Conservation (phyloP, 2,888 invertebrate genomes). For the Chymomyza procnemis region DNA sequence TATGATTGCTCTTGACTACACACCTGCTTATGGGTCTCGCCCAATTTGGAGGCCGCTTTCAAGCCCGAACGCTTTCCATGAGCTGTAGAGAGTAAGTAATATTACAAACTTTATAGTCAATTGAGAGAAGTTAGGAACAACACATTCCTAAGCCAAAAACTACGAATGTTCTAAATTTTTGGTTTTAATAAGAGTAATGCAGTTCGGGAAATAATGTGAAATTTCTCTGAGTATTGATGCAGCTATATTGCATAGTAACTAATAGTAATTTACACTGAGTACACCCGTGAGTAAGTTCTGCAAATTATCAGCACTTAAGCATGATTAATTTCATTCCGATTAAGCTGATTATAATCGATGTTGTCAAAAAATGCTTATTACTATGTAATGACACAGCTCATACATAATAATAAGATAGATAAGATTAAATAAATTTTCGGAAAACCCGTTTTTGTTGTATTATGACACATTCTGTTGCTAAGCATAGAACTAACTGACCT, state of each 20-base stretch:
- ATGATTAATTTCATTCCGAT: background rate
- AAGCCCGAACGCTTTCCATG: slow-evolving; percentile 73
- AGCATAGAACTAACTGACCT: no score
- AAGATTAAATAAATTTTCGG: background rate
- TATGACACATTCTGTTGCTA: no score
- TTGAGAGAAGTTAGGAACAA: no score
- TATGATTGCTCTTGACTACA: no score
- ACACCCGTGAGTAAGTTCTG: background rate
- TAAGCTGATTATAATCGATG: background rate
- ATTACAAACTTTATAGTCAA: no score
- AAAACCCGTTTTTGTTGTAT: background rate
- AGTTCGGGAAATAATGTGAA: no score
- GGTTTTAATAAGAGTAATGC: no score
- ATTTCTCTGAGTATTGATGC: no score
- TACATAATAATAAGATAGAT: background rate
- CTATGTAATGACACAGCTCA: background rate
- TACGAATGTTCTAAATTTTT: no score
- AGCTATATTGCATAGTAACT: background rate
- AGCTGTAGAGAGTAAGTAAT: slow-evolving; percentile 39
- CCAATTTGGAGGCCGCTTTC: slow-evolving; percentile 19
- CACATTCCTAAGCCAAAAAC: no score
- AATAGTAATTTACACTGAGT: background rate
- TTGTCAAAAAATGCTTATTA: background rate
- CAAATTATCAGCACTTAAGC: background rate
- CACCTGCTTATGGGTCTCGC: slow-evolving; percentile 43